Evolutionary conservation across 2,888 invertebrate genomes (phyloP).

Genomic region (Cephus sareptanus): DNA sequence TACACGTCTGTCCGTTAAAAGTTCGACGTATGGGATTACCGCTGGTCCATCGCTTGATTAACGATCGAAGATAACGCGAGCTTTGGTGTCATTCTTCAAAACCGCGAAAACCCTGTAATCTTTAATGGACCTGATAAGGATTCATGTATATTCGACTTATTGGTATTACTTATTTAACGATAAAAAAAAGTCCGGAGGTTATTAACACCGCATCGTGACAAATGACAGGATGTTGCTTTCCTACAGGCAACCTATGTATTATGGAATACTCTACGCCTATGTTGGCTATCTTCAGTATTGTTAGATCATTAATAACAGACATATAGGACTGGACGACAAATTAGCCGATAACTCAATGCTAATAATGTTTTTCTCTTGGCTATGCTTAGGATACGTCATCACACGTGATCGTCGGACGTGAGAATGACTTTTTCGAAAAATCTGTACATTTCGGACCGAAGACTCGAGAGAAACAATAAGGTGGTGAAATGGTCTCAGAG

Average conservation of each 20-base stretch:
- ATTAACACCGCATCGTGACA: conserved; percentile 53
- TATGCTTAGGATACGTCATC: not conserved
- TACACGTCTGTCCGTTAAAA: too few relatives aligned
- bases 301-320: conserved; percentile 48
- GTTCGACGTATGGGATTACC: too few relatives aligned
- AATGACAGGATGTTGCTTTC: conserved; percentile 34
- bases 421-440: conserved; percentile 8
- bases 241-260: too few relatives aligned
- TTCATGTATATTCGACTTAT: conserved; percentile 38
- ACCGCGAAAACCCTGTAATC: conserved; percentile 39
- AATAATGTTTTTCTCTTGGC: conserved; percentile 51
- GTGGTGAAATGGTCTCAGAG: conserved; percentile 22
- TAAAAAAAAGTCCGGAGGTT: conserved; percentile 48
- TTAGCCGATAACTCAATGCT: conserved; percentile 50
- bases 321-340: conserved; percentile 48
- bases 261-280: too few relatives aligned
- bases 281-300: conserved; percentile 14
- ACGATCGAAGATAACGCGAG: conserved; percentile 36
- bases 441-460: conserved; percentile 23
- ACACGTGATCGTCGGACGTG: too few relatives aligned
- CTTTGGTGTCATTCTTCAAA: conserved; percentile 40
- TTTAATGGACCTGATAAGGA: conserved; percentile 54
- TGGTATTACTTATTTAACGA: conserved; percentile 58
- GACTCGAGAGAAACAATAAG: conserved; percentile 18
- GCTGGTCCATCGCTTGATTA: conserved; percentile 26